These are phyloP conservation scores for Dendronephthya gigantea DNA, from an alignment of 64 coral and sea anemone species.

Conservation along the genomic window DNA sequence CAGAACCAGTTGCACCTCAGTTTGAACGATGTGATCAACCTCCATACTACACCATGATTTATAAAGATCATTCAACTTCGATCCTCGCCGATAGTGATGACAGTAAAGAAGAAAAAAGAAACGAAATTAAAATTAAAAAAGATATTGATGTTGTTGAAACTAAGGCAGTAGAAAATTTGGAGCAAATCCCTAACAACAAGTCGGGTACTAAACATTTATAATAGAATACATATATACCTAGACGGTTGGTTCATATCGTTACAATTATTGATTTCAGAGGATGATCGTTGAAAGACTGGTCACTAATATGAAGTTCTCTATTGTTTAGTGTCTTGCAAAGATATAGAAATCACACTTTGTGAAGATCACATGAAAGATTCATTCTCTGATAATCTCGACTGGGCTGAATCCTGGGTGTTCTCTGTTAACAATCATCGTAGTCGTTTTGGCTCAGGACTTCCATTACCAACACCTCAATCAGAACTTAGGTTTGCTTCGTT, in stretches of 20 bases:
- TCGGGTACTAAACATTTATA: not conserved
- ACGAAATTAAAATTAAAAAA: not conserved
- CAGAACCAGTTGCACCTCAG: constrained; percentile 90
- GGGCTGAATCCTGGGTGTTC: not conserved
- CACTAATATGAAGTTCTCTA: no score
- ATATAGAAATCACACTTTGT: not conserved
- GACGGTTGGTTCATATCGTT: no score
- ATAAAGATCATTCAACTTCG: constrained; percentile 49
- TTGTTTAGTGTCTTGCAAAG: not conserved
- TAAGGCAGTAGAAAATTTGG: not conserved
- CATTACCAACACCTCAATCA: not conserved
- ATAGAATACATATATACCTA: not conserved
- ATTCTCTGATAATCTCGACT: not conserved
- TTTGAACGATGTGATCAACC: constrained; percentile 95
- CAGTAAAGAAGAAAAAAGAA: not conserved
- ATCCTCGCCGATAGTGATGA: not conserved
- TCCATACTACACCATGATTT: constrained; percentile 56
- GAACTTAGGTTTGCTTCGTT: not conserved
- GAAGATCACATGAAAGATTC: not conserved
- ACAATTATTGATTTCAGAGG: no score
- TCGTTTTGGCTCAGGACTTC: not conserved
- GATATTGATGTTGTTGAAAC: not conserved
- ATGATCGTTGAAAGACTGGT: no score
- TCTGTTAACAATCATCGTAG: not conserved
- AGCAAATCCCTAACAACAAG: not conserved